Evolutionary conservation across 1,140 invertebrate species (phyloP).

Genomic region (Ostrea denselamellosa): DNA sequence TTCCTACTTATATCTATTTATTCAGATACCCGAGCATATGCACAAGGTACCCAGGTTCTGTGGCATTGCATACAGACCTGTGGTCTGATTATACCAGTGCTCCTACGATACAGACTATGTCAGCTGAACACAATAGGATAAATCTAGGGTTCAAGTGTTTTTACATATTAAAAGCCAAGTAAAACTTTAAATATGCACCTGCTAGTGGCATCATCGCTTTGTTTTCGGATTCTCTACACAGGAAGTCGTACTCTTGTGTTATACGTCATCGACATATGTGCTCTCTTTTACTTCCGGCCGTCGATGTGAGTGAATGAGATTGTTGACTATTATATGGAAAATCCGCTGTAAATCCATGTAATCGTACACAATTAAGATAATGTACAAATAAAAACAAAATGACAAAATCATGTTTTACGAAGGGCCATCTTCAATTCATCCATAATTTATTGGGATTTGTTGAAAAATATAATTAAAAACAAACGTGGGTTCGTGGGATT

Average conservation of each 20-base stretch:
- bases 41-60: too few relatives aligned
- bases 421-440: neutral
- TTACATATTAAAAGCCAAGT: neutral
- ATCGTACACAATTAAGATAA: neutral
- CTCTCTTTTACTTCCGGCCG: constrained; percentile 63
- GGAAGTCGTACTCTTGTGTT: neutral
- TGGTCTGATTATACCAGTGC: too few relatives aligned
- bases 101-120: too few relatives aligned
- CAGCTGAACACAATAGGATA: too few relatives aligned
- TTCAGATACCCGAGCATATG: too few relatives aligned
- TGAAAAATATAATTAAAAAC: neutral
- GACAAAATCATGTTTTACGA: neutral
- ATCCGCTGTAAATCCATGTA: neutral
- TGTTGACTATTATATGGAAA: neutral
- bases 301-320: constrained; percentile 41
- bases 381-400: neutral
- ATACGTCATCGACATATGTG: constrained; percentile 59
- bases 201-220: constrained; percentile 58
- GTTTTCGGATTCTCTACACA: neutral
- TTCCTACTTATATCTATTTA: too few relatives aligned
- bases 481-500: neutral
- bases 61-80: too few relatives aligned
- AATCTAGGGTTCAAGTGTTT: too few relatives aligned
- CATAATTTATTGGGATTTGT: neutral
- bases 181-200: constrained; percentile 35